Evolutionary conservation across 2,797 vertebrate genomes (phyloP), one percentile per base, ranked within the genome.

Genomic region (Lycodopsis pacificus): DNA sequence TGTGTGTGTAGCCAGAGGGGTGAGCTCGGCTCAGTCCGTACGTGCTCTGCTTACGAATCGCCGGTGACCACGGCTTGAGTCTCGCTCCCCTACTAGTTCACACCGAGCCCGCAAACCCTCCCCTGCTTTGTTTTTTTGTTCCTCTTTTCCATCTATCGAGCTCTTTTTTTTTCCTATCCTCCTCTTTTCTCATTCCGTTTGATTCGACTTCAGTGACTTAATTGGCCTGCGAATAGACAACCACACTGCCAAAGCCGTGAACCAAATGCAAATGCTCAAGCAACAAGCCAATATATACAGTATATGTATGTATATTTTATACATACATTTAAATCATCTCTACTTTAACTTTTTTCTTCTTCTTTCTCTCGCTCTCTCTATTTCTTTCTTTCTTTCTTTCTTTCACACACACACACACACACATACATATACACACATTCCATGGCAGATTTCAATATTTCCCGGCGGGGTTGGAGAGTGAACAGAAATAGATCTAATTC

Each of bases 401-500:
- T 25, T 38, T 65, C 79, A 77, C 57, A 67, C 71, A 42, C 42
- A 42, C 42, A 42, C 40, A 42, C 40, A 42, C 13, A 49, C 64
- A 73, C 66, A 83, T 40, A 59, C 34, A 65, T 20, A 73, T 54
- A 61, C 82, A 78, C 74, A 88, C 76, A 89, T 85, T 89, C 86
- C 84, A 78, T 44, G 70, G 86, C 89, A 91, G 89, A 94, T 93
- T 92, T 91, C 90, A 92, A 92, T 93, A 89, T 93, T 92, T 93
- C 92, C 93, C 92, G 42, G 78, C 32, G 80, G 91, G 85, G 76
- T 87, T 93, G 80, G 82, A 88, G 91, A 91, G 76, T 73, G 86
- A 91, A 92, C 92, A 88, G 89, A 94, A 95, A 93, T 94, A 95
- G 94, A 92, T 92, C 83, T 86, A 80, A 83, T 91, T 92, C 92